Evolutionary conservation across 92 coral and sea anemone genomes (phyloP), one percentile per base, ranked within the genome.

Genomic region (Zoanthus sansibaricus): DNA sequence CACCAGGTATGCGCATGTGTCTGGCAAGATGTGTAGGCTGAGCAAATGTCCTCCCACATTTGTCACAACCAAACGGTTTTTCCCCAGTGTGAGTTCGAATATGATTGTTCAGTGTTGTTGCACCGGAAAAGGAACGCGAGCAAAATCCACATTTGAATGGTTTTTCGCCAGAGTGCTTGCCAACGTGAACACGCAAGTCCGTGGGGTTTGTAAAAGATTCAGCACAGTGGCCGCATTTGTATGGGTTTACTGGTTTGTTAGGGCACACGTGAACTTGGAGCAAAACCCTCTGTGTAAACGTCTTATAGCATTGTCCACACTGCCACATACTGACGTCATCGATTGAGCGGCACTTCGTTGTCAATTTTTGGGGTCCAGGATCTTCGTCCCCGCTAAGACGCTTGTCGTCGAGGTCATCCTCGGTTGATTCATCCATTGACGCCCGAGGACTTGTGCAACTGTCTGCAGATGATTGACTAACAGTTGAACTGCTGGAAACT

Each of bases 121-220:
- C 92, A 64, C 97, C 99, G 45, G 89, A 98, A 79, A 97, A 95
- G n/a, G 98, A 92, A 10, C 98, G 99, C 75, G 91, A 89, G 87
- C 99, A 97, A 73, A 93, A 93, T 0, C 99, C 98, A 82, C 99
- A 96, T 88, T 95, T 96, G 80, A 96, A 96, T 70, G 96, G 98
- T 88, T 91, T 93, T 88, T 97, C 94, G 14, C 95, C 93, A 14
- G 91, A 89, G 76, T 95, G 99, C 59, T 91, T 88, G 49, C 91
- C 88, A 87, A 97, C 99, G 84, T 97, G 99, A 82, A 94, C 91
- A 20, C 97, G 92, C 51, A 97, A 82, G 59, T 90, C 91, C 31
- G 98, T 93, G 15, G 98, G 93, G 73, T 91, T 94, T 82, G 97
- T 85, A 80, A 95, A 97, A 1, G 95, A 86, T 70, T 84, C 71